phyloP scores from a whole-genome alignment of 1,140 invertebrate species.

The Meloidogyne exigua region DNA sequence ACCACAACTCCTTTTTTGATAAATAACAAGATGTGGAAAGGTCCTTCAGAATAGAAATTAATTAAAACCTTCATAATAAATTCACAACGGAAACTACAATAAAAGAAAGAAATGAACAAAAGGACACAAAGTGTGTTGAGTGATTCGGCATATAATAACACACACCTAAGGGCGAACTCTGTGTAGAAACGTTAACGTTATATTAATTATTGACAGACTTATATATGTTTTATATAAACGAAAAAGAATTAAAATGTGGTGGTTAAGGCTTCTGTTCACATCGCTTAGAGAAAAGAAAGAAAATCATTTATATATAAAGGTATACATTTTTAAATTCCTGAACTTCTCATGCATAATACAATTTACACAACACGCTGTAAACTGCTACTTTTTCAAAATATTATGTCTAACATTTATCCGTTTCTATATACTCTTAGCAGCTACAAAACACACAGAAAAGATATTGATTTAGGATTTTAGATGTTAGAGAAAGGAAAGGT shows the following conservation, averaged over 20 bases:
- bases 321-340: background rate
- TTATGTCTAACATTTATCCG: background rate
- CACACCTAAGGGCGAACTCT: background rate
- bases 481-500: background rate
- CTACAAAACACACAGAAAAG: background rate
- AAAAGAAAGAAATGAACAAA: background rate
- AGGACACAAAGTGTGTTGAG: background rate
- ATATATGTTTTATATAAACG: background rate
- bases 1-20: too few species aligned
- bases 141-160: background rate
- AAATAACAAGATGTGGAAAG: too few species aligned
- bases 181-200: background rate
- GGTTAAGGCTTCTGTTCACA: background rate
- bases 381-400: background rate
- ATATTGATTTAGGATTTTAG: background rate
- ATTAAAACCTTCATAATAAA: too few species aligned
- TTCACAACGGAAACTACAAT: background rate
- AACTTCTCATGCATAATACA: background rate
- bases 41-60: too few species aligned
- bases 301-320: background rate
- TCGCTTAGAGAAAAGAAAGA: background rate
- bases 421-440: background rate
- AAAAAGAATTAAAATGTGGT: background rate
- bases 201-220: background rate
- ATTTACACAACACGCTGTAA: too few species aligned